Percentiles rank a stretch among this genome's conserved stretches.
These are phyloP conservation scores for Nysson spinosus DNA, from an alignment of 2,888 invertebrate species.

Conservation along the genomic window DNA sequence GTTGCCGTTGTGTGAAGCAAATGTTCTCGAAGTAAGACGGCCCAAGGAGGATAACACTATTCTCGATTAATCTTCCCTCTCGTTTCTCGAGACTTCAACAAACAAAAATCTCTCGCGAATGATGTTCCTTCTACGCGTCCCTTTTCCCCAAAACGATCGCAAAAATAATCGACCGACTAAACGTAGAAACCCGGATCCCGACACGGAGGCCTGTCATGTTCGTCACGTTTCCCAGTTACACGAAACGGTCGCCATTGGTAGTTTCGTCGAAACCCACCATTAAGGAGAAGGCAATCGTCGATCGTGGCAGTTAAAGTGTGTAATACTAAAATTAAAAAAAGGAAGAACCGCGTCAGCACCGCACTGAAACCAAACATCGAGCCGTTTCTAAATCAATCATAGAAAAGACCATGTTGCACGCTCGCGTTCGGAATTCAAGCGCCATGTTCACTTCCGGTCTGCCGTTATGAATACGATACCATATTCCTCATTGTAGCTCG, in stretches of 20 bases:
- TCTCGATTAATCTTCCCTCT: too few species aligned
- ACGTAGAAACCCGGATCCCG: background rate
- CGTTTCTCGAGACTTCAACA: too few species aligned
- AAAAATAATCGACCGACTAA: background rate
- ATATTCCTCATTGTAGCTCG: background rate
- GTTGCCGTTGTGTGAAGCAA: slow-evolving; percentile 47
- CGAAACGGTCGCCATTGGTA: too few species aligned
- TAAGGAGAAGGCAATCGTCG: slow-evolving; percentile 39
- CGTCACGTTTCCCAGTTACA: background rate
- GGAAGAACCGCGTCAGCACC: slow-evolving; percentile 53
- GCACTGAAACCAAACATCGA: slow-evolving; percentile 29
- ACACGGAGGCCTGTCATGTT: background rate
- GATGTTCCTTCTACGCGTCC: too few species aligned
- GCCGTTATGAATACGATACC: background rate
- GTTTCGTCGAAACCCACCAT: too few species aligned
- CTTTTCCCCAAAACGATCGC: background rate
- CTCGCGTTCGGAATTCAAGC: slow-evolving; percentile 13
- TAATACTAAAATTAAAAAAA: slow-evolving; percentile 48
- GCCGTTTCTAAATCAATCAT: too few species aligned
- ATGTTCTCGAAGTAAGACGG: slow-evolving; percentile 21
- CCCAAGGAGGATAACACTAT: slow-evolving; percentile 24
- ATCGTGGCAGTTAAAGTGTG: slow-evolving; percentile 41
- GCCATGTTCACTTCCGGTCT: slow-evolving; percentile 6
- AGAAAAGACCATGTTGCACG: too few species aligned
- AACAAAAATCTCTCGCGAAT: slow-evolving; percentile 14